Evolutionary conservation across 2,113 vertebrate genomes (phyloP).

Genomic region (Xenopus tropicalis): DNA sequence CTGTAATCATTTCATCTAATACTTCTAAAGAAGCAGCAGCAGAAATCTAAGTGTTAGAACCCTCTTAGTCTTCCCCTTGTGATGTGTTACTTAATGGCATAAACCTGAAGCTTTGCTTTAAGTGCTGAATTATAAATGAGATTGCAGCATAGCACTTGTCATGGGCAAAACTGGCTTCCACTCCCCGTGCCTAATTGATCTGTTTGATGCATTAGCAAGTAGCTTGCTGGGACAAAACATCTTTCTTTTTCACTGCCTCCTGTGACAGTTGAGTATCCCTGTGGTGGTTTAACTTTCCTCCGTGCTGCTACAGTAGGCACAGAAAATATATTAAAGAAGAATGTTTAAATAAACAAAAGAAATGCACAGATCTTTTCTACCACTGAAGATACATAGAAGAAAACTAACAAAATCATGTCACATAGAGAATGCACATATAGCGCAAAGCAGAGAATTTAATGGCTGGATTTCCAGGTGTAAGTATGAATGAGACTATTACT

Average conservation of each 20-base stretch:
- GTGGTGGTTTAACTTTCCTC: neutral
- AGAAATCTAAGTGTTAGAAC: constrained; percentile 11
- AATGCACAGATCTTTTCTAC: too few relatives aligned
- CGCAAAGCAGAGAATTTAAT: too few relatives aligned
- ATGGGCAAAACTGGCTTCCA: constrained; percentile 14
- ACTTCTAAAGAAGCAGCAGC: constrained; percentile 11
- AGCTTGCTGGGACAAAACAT: constrained; percentile 16
- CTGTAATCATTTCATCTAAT: constrained; percentile 27
- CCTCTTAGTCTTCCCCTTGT: constrained; percentile 14
- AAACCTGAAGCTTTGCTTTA: constrained; percentile 29
- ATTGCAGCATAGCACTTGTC: constrained; percentile 31
- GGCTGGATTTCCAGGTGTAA: too few relatives aligned
- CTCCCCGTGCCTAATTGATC: constrained; percentile 21
- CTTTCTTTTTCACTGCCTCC: constrained; percentile 8
- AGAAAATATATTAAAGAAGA: neutral
- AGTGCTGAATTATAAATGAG: constrained; percentile 32
- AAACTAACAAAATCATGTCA: too few relatives aligned
- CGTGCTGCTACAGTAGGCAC: neutral
- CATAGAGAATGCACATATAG: too few relatives aligned
- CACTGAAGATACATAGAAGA: too few relatives aligned
- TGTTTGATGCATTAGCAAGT: constrained; percentile 31
- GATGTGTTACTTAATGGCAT: constrained; percentile 30
- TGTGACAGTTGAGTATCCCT: constrained; percentile 21
- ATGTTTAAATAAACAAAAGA: too few relatives aligned
- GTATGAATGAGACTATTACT: too few relatives aligned